Conservation (phyloP, 2,888 invertebrate species). For the Conomelus anceps region DNA sequence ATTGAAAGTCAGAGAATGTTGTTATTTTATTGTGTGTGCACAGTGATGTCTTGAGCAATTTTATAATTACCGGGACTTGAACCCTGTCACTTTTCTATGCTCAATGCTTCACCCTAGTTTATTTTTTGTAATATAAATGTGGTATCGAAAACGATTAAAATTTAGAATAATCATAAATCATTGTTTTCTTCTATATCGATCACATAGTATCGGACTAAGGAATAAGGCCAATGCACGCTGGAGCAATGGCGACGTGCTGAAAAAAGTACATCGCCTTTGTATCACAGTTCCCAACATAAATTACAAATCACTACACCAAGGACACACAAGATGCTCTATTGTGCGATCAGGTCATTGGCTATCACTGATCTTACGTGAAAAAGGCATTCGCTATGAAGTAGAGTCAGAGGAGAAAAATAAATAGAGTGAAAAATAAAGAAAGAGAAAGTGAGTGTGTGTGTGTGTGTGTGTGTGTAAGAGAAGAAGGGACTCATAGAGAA, state of each 20-base stretch:
- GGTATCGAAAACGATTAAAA: too few relatives aligned
- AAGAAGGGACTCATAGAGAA: background rate
- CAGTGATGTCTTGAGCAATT: too few relatives aligned
- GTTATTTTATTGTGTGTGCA: too few relatives aligned
- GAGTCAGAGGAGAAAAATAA: too few relatives aligned
- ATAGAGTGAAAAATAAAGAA: background rate
- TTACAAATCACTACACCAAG: background rate
- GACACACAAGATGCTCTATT: background rate
- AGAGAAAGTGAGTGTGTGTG: background rate
- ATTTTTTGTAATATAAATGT: too few relatives aligned
- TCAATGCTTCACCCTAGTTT: too few relatives aligned
- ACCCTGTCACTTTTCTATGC: too few relatives aligned
- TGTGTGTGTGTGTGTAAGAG: background rate
- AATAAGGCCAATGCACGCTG: background rate
- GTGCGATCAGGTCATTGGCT: background rate
- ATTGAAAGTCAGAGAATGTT: too few relatives aligned
- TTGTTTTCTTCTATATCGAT: too few relatives aligned
- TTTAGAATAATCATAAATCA: too few relatives aligned
- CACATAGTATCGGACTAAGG: too few relatives aligned
- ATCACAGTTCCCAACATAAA: background rate
- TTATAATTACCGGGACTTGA: too few relatives aligned
- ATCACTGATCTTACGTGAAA: background rate
- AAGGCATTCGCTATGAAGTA: background rate
- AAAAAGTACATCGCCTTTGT: background rate
- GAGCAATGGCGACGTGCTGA: background rate